These are phyloP conservation scores for Clarias pachynema DNA, from an alignment of 2,797 vertebrate species.

Conservation along the genomic window DNA sequence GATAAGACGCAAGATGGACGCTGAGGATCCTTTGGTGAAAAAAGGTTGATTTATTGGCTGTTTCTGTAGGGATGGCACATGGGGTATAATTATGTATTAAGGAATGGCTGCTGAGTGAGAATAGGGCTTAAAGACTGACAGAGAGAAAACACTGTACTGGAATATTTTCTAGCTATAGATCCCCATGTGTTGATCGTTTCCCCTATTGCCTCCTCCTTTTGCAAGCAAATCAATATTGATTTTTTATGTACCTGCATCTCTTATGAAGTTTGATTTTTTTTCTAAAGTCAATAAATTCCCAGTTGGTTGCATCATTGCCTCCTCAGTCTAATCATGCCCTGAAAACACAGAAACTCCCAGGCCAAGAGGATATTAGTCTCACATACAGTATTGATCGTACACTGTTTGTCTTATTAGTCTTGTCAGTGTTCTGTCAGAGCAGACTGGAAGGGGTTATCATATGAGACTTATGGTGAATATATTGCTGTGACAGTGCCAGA, in stretches of 20 bases:
- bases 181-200: conserved; percentile 20
- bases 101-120: conserved; percentile 20
- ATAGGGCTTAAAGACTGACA: conserved; percentile 33
- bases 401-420: conserved; percentile 54
- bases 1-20: conserved; percentile 22
- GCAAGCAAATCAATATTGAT: conserved; percentile 72
- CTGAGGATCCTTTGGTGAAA: conserved; percentile 62
- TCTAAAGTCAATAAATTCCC: conserved; percentile 66
- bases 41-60: conserved; percentile 53
- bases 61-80: conserved; percentile 52
- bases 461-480: conserved; percentile 21
- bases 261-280: conserved; percentile 62
- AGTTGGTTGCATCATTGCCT: conserved; percentile 61
- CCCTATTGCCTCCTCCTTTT: conserved; percentile 58
- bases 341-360: conserved; percentile 26
- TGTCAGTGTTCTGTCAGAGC: conserved; percentile 40
- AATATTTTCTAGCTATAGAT: conserved; percentile 38
- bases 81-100: conserved; percentile 57
- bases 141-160: conserved; percentile 40
- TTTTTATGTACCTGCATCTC: conserved; percentile 71
- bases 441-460: conserved; percentile 24
- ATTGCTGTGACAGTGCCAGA: conserved; percentile 11
- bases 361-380: conserved; percentile 50
- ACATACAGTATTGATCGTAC: conserved; percentile 56
- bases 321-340: conserved; percentile 42